Evolutionary conservation across 2,113 vertebrate genomes (phyloP).

Genomic region (Megalops atlanticus): DNA sequence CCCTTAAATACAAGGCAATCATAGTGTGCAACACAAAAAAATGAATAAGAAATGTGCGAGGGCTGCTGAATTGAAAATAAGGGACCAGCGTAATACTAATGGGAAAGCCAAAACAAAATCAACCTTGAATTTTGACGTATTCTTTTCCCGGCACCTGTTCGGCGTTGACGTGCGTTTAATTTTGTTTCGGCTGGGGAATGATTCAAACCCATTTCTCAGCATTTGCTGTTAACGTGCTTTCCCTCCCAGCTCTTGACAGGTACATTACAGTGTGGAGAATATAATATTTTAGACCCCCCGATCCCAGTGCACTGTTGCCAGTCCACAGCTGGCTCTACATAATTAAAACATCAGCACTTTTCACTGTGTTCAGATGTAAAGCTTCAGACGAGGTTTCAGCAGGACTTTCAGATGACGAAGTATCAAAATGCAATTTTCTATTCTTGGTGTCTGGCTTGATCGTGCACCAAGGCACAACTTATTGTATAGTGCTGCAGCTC

Average conservation of each 20-base stretch:
- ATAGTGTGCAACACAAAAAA: conserved; percentile 58
- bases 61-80: conserved; percentile 69
- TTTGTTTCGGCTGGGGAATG: neutral
- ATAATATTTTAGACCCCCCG: neutral
- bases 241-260: neutral
- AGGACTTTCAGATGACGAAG: neutral
- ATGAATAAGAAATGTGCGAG: conserved; percentile 63
- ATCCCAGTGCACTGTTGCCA: neutral
- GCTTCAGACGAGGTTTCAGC: neutral
- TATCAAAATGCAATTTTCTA: neutral
- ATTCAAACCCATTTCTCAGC: neutral
- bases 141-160: neutral
- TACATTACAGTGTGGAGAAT: neutral
- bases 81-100: conserved; percentile 77
- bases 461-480: neutral
- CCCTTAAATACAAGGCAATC: conserved; percentile 78
- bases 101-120: conserved; percentile 77
- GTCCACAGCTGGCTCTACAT: neutral
- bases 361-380: neutral
- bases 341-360: conserved; percentile 7
- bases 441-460: neutral
- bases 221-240: neutral
- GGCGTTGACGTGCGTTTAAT: neutral
- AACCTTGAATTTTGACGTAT: conserved; percentile 54
- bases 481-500: neutral